Evolutionary conservation across 2,888 invertebrate species (phyloP), one percentile per base, ranked within the genome.

Genomic region (Cephus pygmeus): DNA sequence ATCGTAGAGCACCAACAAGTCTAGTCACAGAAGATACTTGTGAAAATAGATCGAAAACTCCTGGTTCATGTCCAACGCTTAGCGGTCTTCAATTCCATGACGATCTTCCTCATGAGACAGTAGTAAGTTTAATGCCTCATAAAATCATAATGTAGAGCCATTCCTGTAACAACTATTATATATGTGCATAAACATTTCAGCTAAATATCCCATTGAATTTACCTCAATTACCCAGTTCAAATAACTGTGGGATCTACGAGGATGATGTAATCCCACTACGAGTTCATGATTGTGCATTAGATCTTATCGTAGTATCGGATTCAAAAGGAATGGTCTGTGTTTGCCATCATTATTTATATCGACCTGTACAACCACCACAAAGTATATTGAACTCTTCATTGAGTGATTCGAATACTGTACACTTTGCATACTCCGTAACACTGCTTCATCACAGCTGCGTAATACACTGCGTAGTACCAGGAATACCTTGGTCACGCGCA

Each of bases 1-100:
- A 96, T 86, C 94, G 96, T 76, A 94, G 94, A 86, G 94, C 95
- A 34, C 93, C 94, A 4, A 94, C 94, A 83, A 95, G 95, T 87
- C 94, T 95, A 83, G 94, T 94, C 73, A 92, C 93, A 23, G 94
- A 96, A 75, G 95, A 95, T 85, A 94, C 93, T 69, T 93, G 94
- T 80, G 94, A 94, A 79, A 92, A 92, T 76, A 92, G 92, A 86
- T 92, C 92, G 73, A 93, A 93, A 68, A 92, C 92, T 40, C 82
- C 85, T 34, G 85, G 84, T 76, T 83, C 87, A 34, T 95, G 95
- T 74, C 96, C 97, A 11, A 96, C 95, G 0, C 92, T 97, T 12
- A 96, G 97, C 11, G 97, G 97, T 23, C 93, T 97, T 78, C 97
- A 97, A 91, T 97, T 97, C 90, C 97, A 97, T 87, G 96, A 96